A percentile compares a stretch with the other conserved stretches of the same genome.
phyloP scores from a whole-genome alignment of 2,113 vertebrate genomes.

The Platanista minor region DNA sequence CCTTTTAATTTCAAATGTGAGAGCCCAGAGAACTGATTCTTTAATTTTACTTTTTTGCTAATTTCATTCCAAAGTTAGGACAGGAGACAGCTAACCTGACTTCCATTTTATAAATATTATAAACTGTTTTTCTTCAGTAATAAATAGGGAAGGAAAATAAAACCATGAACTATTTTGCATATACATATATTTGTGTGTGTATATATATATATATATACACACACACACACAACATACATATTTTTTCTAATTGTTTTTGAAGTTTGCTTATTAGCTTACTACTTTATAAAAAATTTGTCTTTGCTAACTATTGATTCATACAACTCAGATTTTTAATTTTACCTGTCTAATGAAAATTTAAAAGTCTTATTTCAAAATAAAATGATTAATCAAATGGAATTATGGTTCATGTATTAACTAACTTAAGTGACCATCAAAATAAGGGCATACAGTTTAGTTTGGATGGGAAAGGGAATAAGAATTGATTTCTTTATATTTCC shows the following conservation, averaged over 20 bases:
- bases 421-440: not conserved
- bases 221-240: not conserved
- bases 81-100: not conserved
- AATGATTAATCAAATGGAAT: conserved; percentile 12
- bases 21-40: conserved; percentile 7
- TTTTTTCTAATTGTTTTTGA: not conserved
- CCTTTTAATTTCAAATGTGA: not conserved
- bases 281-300: not conserved
- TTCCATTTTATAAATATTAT: not conserved
- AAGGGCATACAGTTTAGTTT: not conserved
- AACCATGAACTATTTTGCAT: not conserved
- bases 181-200: not conserved
- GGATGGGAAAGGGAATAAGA: not conserved
- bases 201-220: not conserved
- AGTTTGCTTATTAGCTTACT: conserved; percentile 19
- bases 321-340: not conserved
- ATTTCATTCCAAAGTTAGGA: not conserved
- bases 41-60: not conserved
- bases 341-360: conserved; percentile 34
- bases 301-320: conserved; percentile 38
- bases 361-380: conserved; percentile 46
- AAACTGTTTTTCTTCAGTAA: conserved; percentile 21
- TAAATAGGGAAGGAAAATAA: not conserved
- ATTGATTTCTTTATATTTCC: not conserved
- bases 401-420: conserved; percentile 12